Evolutionary conservation across 1,140 invertebrate genomes (phyloP), one percentile per base, ranked within the genome.

Genomic region (Pseudomyrmex cubaensis): DNA sequence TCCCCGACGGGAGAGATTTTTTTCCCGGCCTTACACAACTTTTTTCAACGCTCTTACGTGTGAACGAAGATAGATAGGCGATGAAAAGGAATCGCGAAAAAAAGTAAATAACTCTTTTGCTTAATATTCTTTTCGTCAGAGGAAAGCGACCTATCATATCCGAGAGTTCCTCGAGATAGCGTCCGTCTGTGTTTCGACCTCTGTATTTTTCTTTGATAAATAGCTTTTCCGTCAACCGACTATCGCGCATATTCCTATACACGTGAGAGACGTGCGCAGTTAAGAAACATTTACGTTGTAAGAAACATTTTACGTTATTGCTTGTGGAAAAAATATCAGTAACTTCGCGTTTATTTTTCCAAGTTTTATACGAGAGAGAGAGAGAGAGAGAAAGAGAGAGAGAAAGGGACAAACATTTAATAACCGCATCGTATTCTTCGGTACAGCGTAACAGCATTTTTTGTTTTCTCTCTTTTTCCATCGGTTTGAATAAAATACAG

Each of bases 121-220:
- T 85, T 83, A 83, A 83, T 72, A 83, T 85, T 85, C 66, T 83
- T 85, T 77, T 70, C 59, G 52, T 59, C 46, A 44, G 57, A 44
- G 57, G 17, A 52, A 77, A 67, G 13, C 52, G 66, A 64, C 64
- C 22, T 57, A 62, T 48, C 35, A 44, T 85, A 74, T 84, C 73
- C 35, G 35, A 35, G 46, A 67, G 64, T 85, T 85, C 64, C 84
- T 83, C 17, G n/a, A 76, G 59, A 83, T 83, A 85, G 62, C 52
- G 22, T 44, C 52, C 52, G n/a, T 54, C 57, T 25, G 56, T 17
- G 56, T 59, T 15, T 75, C 15, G 59, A 62, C 35, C 48, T 35
- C 35, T 50, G 35, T 74, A 52, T 74, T 25, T 22, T 13, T 44
- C 44, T 57, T 62, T 83, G 46, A 85, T 72, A 76, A 85, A 83